Conservation (phyloP, 2,797 vertebrate genomes). For the Astyanax mexicanus region DNA sequence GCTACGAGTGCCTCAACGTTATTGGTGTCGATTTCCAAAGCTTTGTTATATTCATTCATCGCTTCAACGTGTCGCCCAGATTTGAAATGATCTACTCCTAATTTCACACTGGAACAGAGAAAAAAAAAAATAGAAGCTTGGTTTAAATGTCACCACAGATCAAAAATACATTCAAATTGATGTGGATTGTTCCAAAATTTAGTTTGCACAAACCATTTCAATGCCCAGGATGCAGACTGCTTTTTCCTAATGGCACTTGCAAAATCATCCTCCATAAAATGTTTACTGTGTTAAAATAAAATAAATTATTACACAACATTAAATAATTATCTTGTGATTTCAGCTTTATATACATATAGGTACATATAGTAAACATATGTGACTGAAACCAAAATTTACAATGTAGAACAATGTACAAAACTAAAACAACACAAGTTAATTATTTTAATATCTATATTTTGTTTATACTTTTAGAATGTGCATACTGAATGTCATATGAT, state of each 20-base stretch:
- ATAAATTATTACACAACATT: neutral
- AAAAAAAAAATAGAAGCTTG: neutral
- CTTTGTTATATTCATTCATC: slow-evolving; percentile 99
- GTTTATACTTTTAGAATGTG: too few relatives aligned
- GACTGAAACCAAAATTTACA: too few relatives aligned
- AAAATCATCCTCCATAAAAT: slow-evolving; percentile 92
- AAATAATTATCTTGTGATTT: too few relatives aligned
- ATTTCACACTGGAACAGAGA: slow-evolving; percentile 84
- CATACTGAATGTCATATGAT: too few relatives aligned
- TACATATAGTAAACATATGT: too few relatives aligned
- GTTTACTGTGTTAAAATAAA: slow-evolving; percentile 78
- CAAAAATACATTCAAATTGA: neutral
- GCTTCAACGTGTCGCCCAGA: slow-evolving; percentile 92
- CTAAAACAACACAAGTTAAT: too few relatives aligned
- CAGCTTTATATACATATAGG: too few relatives aligned
- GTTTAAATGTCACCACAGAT: neutral
- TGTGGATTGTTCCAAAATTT: neutral
- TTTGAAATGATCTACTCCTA: slow-evolving; percentile 96
- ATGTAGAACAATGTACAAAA: too few relatives aligned
- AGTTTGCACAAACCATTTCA: slow-evolving; percentile 86
- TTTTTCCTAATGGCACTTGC: slow-evolving; percentile 90
- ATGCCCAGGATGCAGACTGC: slow-evolving; percentile 94
- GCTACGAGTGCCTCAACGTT: slow-evolving; percentile 97
- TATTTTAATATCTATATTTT: too few relatives aligned
- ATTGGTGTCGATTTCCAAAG: slow-evolving; percentile 92